phyloP scores from a whole-genome alignment of 2,113 vertebrate genomes.

The Macaca fascicularis region T2T-MFA8v1.1 NC_088393.1:55981501-55982000 shows the following conservation, averaged over 20 bases:
- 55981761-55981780: not conserved
- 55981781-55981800: no score
- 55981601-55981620: not conserved
- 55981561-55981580: not conserved
- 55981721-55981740: not conserved
- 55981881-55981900: no score
- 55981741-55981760: not conserved
- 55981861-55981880: not conserved
- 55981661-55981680: not conserved
- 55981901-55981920: no score
- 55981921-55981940: no score
- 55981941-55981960: no score
- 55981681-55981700: not conserved
- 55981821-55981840: not conserved
- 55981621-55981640: not conserved
- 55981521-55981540: not conserved
- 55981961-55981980: no score
- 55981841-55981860: no score
- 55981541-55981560: not conserved
- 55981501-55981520: constrained; percentile 2
- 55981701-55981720: not conserved
- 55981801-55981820: not conserved
- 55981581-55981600: not conserved
- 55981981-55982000: no score
- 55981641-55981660: not conserved